Evolutionary conservation across 2,797 vertebrate genomes (phyloP).

Genomic region (Hydrocynus forskahlii): DNA sequence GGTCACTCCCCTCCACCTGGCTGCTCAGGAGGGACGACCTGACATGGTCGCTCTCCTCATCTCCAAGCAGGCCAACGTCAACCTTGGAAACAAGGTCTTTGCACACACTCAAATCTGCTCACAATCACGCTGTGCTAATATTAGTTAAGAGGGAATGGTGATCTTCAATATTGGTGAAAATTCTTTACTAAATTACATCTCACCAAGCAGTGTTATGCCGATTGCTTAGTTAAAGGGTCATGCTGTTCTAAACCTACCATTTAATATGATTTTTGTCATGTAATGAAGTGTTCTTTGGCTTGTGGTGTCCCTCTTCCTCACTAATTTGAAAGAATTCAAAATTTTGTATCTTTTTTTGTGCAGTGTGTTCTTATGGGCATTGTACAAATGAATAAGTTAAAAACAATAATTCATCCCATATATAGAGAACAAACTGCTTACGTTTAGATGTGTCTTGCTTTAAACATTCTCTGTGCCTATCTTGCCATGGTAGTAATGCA

Average conservation of each 20-base stretch:
- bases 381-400: no score
- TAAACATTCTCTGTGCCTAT: not conserved
- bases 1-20: conserved; percentile 94
- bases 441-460: not conserved
- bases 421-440: no score
- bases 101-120: not conserved
- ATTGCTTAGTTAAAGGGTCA: no score
- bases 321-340: no score
- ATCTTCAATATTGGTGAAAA: not conserved
- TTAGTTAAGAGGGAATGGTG: not conserved
- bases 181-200: no score
- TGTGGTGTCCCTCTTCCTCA: no score
- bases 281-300: not conserved
- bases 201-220: no score
- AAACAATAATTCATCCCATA: no score
- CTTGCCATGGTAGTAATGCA: not conserved
- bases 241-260: no score
- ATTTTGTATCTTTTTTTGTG: no score
- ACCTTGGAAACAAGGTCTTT: conserved; percentile 92
- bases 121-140: not conserved
- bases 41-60: conserved; percentile 96
- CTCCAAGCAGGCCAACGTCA: conserved; percentile 91
- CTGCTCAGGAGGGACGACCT: conserved; percentile 89
- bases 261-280: not conserved
- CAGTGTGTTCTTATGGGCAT: no score